These are phyloP conservation scores for Silvanus unidentatus DNA, from an alignment of 2,888 invertebrate species.

Conservation along the genomic window DNA sequence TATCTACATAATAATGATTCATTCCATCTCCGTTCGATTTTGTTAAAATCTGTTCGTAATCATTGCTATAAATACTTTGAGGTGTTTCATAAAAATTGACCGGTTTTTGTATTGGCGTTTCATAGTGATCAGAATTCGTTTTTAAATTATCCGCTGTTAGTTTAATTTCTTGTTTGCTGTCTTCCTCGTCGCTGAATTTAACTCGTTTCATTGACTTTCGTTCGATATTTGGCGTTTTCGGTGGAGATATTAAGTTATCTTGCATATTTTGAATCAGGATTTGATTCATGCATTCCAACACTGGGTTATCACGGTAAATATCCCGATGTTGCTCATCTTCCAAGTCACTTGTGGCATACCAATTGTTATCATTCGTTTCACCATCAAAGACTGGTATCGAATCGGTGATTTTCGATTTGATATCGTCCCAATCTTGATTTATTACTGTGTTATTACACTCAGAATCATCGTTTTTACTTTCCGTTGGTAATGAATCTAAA, in stretches of 20 bases:
- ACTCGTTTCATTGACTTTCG: constrained; percentile 40
- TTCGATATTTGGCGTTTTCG: constrained; percentile 43
- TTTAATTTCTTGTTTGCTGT: constrained; percentile 15
- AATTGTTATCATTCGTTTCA: constrained; percentile 60
- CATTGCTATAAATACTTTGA: constrained; percentile 68
- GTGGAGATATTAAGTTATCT: constrained; percentile 44
- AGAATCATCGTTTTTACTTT: constrained; percentile 53
- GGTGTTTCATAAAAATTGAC: constrained; percentile 59
- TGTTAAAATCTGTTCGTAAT: constrained; percentile 65
- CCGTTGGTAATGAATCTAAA: constrained; percentile 41
- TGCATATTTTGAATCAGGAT: constrained; percentile 70
- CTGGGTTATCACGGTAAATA: constrained; percentile 74
- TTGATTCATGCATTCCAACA: constrained; percentile 80
- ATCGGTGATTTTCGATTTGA: constrained; percentile 41
- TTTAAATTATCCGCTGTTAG: constrained; percentile 23
- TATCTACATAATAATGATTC: constrained; percentile 58
- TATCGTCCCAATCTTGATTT: constrained; percentile 9
- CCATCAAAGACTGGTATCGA: constrained; percentile 48
- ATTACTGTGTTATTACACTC: constrained; percentile 36
- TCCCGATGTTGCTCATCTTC: constrained; percentile 65
- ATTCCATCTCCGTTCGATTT: constrained; percentile 47
- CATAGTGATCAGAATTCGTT: constrained; percentile 39
- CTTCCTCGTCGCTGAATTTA: constrained; percentile 43
- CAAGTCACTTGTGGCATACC: constrained; percentile 76
- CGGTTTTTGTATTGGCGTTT: constrained; percentile 44